A percentile compares a stretch with the other conserved stretches of the same genome.
These are phyloP conservation scores for Bombus terrestris DNA, from an alignment of 1,140 invertebrate species.

Conservation along the genomic window DNA sequence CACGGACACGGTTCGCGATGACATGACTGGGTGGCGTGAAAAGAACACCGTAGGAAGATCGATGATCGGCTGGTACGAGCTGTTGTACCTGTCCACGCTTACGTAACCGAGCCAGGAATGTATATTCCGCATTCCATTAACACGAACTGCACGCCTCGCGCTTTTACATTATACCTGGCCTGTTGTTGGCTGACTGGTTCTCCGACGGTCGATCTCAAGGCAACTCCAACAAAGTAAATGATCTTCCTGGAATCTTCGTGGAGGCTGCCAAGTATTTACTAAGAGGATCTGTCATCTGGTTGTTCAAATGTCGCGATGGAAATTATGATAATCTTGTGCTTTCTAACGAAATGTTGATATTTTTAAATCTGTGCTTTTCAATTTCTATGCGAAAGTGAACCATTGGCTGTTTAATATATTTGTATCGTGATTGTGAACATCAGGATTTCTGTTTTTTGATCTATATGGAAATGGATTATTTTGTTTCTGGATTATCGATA, in stretches of 20 bases:
- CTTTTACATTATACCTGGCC: background rate
- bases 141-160: constrained; percentile 26
- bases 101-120: constrained; percentile 54
- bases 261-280: background rate
- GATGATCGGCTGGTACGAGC: background rate
- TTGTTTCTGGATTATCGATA: background rate
- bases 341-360: too few relatives aligned
- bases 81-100: constrained; percentile 21
- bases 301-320: background rate
- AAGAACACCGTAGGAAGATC: constrained; percentile 32
- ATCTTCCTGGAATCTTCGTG: constrained; percentile 11
- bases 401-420: background rate
- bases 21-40: background rate
- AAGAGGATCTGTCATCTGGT: background rate
- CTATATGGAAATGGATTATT: background rate
- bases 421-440: background rate
- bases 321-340: background rate
- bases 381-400: too few relatives aligned
- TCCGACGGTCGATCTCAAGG: background rate
- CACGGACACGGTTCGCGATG: background rate
- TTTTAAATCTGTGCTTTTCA: too few relatives aligned
- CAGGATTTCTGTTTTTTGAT: background rate
- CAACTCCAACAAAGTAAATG: constrained; percentile 25
- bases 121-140: constrained; percentile 59
- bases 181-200: background rate